Evolutionary conservation across 2,113 vertebrate species (phyloP), one percentile per base, ranked within the genome.

Genomic region (Columba livia): DNA sequence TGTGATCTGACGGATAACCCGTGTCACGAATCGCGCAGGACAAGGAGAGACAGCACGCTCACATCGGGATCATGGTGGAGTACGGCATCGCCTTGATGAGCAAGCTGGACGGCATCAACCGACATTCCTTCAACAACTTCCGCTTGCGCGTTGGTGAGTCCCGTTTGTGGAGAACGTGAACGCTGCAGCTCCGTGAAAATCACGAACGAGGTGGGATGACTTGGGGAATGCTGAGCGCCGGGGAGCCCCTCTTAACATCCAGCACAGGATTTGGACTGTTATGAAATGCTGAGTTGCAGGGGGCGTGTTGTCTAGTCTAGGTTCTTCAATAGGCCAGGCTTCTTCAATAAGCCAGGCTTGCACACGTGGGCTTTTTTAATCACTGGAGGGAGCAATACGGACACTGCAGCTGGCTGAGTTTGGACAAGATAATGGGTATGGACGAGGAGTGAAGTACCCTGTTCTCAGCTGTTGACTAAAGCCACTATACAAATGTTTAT

Each of bases 91-190:
- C 99, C 57, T 92, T 99, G 95, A 99, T 99, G 94, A 99, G 98
- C 51, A 99, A 99, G 97, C 97, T 99, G 97, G 99, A 99, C 1
- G 99, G 99, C 96, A 99, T 99, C 98, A 99, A 99, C 97, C 97
- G 99, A 64, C 99, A 99, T 83, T 99, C 99, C 87, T 99, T 99
- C 83, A 99, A 99, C 95, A 99, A 97, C 36, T 99, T 99, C 97
- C 98, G 99, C 85, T 98, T 99, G 0, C 99, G 99, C 2, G 98
- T 99, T 1, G 99, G 99, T 99, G 94, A 98, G 99, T 98, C 24
- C 13, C 19, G 28, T 1, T 29, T 10, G 66, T 8, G 79, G 50
- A 40, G 18, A 51, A 7, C 0, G 0, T 6, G 34, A 54, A 1
- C 47, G 5, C 10, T 18, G 34, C 66, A 19, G 61, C 44, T 61